Base-by-base conservation (phyloP, 2,797 vertebrate species). In the Hylomyscus alleni region DNA sequence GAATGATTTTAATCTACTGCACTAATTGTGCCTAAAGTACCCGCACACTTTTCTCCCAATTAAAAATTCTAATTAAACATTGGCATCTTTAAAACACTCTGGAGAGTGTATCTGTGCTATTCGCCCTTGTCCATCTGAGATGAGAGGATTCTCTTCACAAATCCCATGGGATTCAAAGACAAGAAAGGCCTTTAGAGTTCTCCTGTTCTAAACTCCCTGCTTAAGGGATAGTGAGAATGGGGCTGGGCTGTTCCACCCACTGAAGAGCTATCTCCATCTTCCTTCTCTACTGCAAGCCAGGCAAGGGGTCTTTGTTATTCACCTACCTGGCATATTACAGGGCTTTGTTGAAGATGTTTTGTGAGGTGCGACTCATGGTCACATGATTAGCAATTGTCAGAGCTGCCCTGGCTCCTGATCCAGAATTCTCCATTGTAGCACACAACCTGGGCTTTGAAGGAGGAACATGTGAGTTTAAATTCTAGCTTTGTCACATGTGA, bases 1-100 rank as follows among this genome's bases (percentile, higher is more conserved):
- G 90, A 91, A 96, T 90, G 91, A 92, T 95, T 97, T 96, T 96
- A 96, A 97, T 95, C 83, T 90, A 69, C 52, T 44, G 60, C 47
- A 85, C 84, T 96, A 96, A 97, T 89, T 93, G 69, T 31, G 60
- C 72, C 54, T 69, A 15, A 97, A 96, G 20, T 89, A 73, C 58
- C 93, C 22, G 0, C 10, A 58, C 72, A 90, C 86, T 91, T 95
- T 95, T 72, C 91, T 96, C 52, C 81, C 84, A 88, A 95, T 97
- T 97, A 85, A 91, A 92, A 96, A 89, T 69, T 97, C 94, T 91
- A 95, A 94, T 95, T 95, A 96, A 77, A 81, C 6, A 52, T 0
- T 82, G 95, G 26, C 76, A 95, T 52, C 95, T 95, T 96, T 92
- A 85, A 95, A 95, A 58, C 9, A 47, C 26, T 37, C 47, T 12